Conservation (phyloP, 2,113 vertebrate genomes). For the Tachycineta bicolor region DNA sequence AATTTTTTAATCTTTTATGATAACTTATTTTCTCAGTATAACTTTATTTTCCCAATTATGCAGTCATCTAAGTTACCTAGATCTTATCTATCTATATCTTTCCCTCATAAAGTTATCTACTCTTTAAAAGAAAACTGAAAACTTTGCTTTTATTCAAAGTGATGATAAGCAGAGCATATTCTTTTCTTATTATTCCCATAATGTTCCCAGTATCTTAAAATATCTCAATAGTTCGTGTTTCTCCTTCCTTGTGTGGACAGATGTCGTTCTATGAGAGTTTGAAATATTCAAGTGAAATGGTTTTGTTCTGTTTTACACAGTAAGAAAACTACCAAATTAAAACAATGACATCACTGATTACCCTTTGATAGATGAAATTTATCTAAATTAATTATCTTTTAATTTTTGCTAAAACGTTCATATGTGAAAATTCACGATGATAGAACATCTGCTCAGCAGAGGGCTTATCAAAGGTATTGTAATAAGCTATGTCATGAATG, state of each 20-base stretch:
- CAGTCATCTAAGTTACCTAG: neutral
- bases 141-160: neutral
- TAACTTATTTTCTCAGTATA: neutral
- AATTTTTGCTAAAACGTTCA: neutral
- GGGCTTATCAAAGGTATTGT: slow-evolving; percentile 13
- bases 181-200: neutral
- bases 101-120: neutral
- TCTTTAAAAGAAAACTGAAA: neutral
- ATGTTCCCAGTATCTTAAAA: neutral
- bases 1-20: neutral
- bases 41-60: neutral
- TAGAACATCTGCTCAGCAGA: slow-evolving; percentile 15
- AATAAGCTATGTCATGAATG: slow-evolving; percentile 14
- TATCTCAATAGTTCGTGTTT: neutral
- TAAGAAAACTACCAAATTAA: neutral
- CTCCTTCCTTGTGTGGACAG: neutral
- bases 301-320: neutral
- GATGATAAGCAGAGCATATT: neutral
- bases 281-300: neutral
- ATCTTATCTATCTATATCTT: neutral
- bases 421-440: neutral
- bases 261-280: neutral
- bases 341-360: neutral
- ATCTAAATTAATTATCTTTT: slow-evolving; percentile 31
- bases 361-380: neutral